A percentile compares a stretch with the other conserved stretches of the same genome.
These are phyloP conservation scores for Ochotona princeps DNA, from an alignment of 2,113 vertebrate genomes.

Conservation along the genomic window DNA sequence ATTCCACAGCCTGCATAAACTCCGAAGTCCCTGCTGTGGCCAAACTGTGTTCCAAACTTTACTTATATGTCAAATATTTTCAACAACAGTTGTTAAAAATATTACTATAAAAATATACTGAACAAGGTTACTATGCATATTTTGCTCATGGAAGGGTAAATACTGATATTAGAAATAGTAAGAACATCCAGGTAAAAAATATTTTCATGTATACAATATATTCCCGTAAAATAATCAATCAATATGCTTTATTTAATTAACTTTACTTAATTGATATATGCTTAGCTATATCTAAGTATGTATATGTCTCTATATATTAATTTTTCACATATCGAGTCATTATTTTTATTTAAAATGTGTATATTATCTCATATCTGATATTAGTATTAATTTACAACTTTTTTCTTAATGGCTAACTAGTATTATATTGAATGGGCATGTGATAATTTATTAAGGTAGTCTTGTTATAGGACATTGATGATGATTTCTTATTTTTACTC, in stretches of 20 bases:
- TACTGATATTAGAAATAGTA: slow-evolving; percentile 40
- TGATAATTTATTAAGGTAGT: background rate
- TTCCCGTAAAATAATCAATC: background rate
- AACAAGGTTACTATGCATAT: background rate
- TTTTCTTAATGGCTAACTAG: background rate
- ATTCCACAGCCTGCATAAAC: background rate
- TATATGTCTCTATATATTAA: background rate
- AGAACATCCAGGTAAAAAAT: background rate
- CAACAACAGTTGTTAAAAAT: background rate
- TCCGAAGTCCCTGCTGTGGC: background rate
- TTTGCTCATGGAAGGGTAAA: background rate
- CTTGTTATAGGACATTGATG: background rate
- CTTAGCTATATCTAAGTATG: background rate
- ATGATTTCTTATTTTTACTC: slow-evolving; percentile 27
- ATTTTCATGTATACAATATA: background rate
- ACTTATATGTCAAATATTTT: background rate
- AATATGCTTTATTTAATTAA: slow-evolving; percentile 12
- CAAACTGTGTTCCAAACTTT: background rate
- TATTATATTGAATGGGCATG: background rate
- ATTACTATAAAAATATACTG: background rate
- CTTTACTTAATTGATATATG: background rate
- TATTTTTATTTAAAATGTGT: slow-evolving; percentile 5
- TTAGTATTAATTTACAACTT: background rate
- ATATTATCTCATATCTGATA: slow-evolving; percentile 9
- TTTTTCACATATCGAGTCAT: background rate